Evolutionary conservation across 2,888 invertebrate species (phyloP), one percentile per base, ranked within the genome.

Genomic region (Thereva unica): DNA sequence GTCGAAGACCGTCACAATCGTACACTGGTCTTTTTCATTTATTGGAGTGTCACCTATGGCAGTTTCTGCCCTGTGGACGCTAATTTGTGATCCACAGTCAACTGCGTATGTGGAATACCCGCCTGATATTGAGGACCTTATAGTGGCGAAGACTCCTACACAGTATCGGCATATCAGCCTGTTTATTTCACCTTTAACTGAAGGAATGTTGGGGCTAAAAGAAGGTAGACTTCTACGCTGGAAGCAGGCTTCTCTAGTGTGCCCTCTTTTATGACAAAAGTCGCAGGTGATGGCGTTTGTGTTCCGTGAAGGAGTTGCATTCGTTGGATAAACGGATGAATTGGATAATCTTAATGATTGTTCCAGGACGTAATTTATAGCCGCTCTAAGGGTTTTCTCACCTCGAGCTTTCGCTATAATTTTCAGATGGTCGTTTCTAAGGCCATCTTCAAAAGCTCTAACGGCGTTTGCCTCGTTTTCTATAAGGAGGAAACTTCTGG

Each of bases 141-240:
- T 7, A 8, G 5, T 23, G 7, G 3, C 5, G 23, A 50, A 4
- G 5, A 23, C 12, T 6, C 23, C 23, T n/a, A n/a, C n/a, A 34
- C 50, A 50, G n/a, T 50, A 50, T 50, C 50, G 50, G n/a, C 50
- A 50, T 34, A 50, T 50, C 34, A 50, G 34, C 34, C 50, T 23
- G 9, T 50, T 50, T 1, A 50, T 12, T 47, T 47, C 47, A 5
- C 47, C 2, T 47, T 47, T 47, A 5, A 47, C 3, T 5, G n/a
- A 4, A 4, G 47, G 10, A 6, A n/a, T 47, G 3, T 47, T 47
- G 12, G 47, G 47, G 10, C 12, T 47, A n/a, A 47, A 47, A 5
- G 47, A n/a, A 5, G 47, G 47, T n/a, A 47, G n/a, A 3, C 10
- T 12, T 47, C 12, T 47, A 5, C 47, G n/a, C 3, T 47, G 8